phyloP scores from a whole-genome alignment of 1,140 invertebrate species.

The Mamestra configurata region DNA sequence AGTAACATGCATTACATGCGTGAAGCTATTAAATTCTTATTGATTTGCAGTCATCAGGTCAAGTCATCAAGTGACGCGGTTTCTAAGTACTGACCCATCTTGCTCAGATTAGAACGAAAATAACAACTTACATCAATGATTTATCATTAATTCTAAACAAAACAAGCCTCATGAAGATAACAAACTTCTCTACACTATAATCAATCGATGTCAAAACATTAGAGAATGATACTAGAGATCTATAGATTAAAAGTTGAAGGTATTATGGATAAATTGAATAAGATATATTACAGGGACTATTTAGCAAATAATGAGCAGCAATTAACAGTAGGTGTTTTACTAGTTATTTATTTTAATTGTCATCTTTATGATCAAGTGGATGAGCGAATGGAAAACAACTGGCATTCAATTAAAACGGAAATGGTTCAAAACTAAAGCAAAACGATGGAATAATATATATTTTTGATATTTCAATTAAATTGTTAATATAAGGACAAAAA shows the following conservation, averaged over 20 bases:
- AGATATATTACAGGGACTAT: neutral
- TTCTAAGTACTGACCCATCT: slow-evolving; percentile 34
- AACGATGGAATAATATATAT: neutral
- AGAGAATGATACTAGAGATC: too few relatives aligned
- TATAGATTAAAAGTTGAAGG: too few relatives aligned
- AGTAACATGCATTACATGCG: neutral
- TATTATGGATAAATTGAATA: neutral
- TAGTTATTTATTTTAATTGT: slow-evolving; percentile 26
- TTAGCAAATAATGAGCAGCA: neutral
- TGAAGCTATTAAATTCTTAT: slow-evolving; percentile 23
- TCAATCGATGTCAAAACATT: too few relatives aligned
- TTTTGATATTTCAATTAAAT: too few relatives aligned
- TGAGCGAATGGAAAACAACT: slow-evolving; percentile 8
- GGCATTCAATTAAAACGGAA: neutral
- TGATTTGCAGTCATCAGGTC: slow-evolving; percentile 47
- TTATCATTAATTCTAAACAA: neutral
- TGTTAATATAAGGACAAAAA: too few relatives aligned
- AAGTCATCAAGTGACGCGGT: slow-evolving; percentile 49
- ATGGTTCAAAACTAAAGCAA: neutral
- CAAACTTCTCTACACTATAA: too few relatives aligned
- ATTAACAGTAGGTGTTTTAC: neutral
- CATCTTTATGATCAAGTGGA: neutral
- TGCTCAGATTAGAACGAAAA: slow-evolving; percentile 8
- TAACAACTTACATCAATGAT: neutral
- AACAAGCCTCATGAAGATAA: too few relatives aligned